These are phyloP conservation scores for Drosophila mayaguana DNA, from an alignment of 2,888 invertebrate species.

Conservation along the genomic window DNA sequence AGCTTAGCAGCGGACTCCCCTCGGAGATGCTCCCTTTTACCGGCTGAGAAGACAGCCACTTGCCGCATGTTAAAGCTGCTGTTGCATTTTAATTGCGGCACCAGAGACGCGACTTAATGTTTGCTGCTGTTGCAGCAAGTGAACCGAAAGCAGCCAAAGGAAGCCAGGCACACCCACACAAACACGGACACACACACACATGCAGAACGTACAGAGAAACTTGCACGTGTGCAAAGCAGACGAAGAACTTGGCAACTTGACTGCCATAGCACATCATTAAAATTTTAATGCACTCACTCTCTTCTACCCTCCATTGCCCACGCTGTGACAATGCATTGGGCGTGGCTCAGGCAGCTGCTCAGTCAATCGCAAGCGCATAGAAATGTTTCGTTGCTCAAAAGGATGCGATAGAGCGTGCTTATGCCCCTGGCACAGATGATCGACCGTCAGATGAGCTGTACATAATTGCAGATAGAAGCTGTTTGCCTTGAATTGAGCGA, in stretches of 20 bases:
- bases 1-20: constrained; percentile 36
- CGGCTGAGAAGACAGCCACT: neutral
- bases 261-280: constrained; percentile 70
- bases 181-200: neutral
- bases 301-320: neutral
- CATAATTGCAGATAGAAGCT: constrained; percentile 35
- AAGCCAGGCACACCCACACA: constrained; percentile 26
- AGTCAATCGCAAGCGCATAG: constrained; percentile 62
- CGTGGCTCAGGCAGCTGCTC: constrained; percentile 55
- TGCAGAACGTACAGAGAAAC: neutral
- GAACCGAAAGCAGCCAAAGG: constrained; percentile 41
- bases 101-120: constrained; percentile 55
- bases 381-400: constrained; percentile 38
- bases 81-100: constrained; percentile 75
- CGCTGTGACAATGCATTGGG: constrained; percentile 59
- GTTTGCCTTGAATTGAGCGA: constrained; percentile 13
- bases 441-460: constrained; percentile 60
- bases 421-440: constrained; percentile 31
- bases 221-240: constrained; percentile 16
- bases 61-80: constrained; percentile 33
- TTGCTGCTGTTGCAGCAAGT: constrained; percentile 36
- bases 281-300: constrained; percentile 61
- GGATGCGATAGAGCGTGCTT: constrained; percentile 6
- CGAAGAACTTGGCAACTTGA: constrained; percentile 29
- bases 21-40: constrained; percentile 7